A percentile compares a stretch with the other conserved stretches of the same genome.
Evolutionary conservation across 2,888 invertebrate genomes (phyloP).

Genomic region (Monoplex corrugatus): DNA sequence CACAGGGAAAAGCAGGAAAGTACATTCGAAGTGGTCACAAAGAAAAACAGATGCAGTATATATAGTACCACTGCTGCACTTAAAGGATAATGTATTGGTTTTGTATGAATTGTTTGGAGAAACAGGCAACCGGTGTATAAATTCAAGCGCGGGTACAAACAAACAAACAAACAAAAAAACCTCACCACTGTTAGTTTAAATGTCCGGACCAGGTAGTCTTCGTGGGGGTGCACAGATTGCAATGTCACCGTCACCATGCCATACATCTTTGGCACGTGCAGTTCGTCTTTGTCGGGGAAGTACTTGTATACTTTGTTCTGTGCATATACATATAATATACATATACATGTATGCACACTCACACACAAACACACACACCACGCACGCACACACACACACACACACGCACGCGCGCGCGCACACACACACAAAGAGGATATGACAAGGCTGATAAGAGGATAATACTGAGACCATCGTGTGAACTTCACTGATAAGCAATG

Average conservation of each 20-base stretch:
- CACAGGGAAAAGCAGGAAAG: too few relatives aligned
- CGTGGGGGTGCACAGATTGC: constrained; percentile 60
- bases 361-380: not conserved
- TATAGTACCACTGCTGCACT: too few relatives aligned
- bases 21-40: too few relatives aligned
- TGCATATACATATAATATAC: not conserved
- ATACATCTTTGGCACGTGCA: constrained; percentile 62
- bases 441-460: too few relatives aligned
- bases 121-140: too few relatives aligned
- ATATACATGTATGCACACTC: not conserved
- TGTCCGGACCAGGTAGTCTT: constrained; percentile 64
- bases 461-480: too few relatives aligned
- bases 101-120: too few relatives aligned
- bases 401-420: not conserved
- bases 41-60: too few relatives aligned
- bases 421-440: too few relatives aligned
- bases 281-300: constrained; percentile 58
- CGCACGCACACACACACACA: not conserved
- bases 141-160: not conserved
- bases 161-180: not conserved
- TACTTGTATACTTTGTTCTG: constrained; percentile 69
- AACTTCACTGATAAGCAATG: too few relatives aligned
- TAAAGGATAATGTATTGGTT: too few relatives aligned
- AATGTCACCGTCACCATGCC: constrained; percentile 69
- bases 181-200: constrained; percentile 64